A percentile compares a stretch with the other conserved stretches of the same genome.
Evolutionary conservation across 2,113 vertebrate species (phyloP).

Genomic region (Meriones unguiculatus): DNA sequence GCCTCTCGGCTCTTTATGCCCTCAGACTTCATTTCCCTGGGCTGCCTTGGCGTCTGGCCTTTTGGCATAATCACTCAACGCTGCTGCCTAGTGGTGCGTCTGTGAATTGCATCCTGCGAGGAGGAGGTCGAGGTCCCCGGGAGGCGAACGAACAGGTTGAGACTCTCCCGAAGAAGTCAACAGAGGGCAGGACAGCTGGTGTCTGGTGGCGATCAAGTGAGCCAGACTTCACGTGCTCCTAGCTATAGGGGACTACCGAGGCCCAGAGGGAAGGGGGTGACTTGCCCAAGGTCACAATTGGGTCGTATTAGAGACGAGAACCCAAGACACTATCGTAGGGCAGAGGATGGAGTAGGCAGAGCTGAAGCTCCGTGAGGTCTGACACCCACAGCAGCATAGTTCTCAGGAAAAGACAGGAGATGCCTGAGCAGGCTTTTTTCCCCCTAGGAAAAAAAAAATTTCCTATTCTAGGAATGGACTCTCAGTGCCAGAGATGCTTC

Average conservation of each 20-base stretch:
- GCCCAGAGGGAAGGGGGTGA: background rate
- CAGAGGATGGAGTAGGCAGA: background rate
- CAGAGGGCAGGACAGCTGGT: slow-evolving; percentile 34
- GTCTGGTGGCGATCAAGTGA: background rate
- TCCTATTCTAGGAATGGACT: background rate
- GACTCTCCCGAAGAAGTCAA: background rate
- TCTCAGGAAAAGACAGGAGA: background rate
- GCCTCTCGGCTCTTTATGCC: background rate
- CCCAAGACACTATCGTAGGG: background rate
- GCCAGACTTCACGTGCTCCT: slow-evolving; percentile 5
- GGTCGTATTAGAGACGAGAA: background rate
- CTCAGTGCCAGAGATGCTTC: slow-evolving; percentile 20
- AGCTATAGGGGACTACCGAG: slow-evolving; percentile 12
- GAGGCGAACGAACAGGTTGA: background rate
- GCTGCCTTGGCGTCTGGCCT: background rate
- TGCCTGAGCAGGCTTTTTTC: background rate
- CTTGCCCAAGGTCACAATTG: slow-evolving; percentile 17
- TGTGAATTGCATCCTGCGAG: background rate
- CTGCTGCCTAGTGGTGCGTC: background rate
- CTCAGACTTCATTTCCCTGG: background rate
- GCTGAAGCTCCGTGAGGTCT: background rate
- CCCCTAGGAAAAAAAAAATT: slow-evolving; percentile 33
- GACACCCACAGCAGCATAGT: background rate
- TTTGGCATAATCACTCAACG: background rate
- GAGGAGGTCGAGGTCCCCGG: background rate